Evolutionary conservation across 2,888 invertebrate species (phyloP), one percentile per base, ranked within the genome.

Genomic region (Erebia aethiops): DNA sequence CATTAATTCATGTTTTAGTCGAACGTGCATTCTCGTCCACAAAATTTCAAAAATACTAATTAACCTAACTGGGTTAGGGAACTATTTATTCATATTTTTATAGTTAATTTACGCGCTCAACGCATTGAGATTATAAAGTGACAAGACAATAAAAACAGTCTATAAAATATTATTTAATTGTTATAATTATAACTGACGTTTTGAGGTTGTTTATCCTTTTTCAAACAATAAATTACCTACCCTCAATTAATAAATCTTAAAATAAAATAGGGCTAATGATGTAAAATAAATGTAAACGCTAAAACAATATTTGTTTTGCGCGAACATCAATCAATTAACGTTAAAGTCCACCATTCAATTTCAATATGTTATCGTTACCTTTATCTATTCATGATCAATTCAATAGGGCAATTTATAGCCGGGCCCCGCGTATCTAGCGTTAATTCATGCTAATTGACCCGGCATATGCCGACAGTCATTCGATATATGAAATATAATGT

Each of bases 361-460:
- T 74, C 71, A 70, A 49, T 73, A 67, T 16, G 67, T 72, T 74
- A 72, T 71, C 71, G 69, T 69, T 70, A 70, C 66, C 73, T 71
- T 76, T 74, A 76, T 76, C 76, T 76, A 74, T 76, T 76, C 74
- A 75, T 76, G 73, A 76, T 76, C 76, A 75, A 74, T 76, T 76
- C 74, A 75, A 76, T 76, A 73, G 75, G 74, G 74, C 75, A 75
- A 75, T 76, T 74, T 71, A 74, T 73, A 65, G 74, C 74, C 73
- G 60, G 68, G 69, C 54, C 58, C 60, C 65, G 71, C 57, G 72
- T 72, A 74, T 74, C 73, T 74, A 75, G 68, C 74, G 75, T 74
- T 76, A 76, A 76, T 74, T 70, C 75, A 76, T 74, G 75, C 70
- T 76, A 75, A 76, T 76, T 74, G 74, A 74, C 69, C 72, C 68